phyloP scores from a whole-genome alignment of 2,797 vertebrate genomes.

The Anisognathus igniventris region DNA sequence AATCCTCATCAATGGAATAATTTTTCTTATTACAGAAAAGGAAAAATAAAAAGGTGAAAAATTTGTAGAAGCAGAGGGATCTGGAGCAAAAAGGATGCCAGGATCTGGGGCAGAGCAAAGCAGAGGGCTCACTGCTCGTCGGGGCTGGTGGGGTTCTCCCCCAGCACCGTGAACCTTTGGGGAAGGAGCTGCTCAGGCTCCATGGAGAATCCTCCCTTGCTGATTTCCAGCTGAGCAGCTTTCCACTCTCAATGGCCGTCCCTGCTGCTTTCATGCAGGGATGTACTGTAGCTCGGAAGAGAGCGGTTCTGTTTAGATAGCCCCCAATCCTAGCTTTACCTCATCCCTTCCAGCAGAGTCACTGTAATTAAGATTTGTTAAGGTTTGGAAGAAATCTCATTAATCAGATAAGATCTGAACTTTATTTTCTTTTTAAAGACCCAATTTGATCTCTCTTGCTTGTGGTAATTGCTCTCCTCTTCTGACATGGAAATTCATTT shows the following conservation, averaged over 20 bases:
- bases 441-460: conserved; percentile 67
- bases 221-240: conserved; percentile 65
- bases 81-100: neutral
- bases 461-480: conserved; percentile 66
- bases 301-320: conserved; percentile 61
- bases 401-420: conserved; percentile 68
- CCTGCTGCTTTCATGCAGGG: conserved; percentile 62
- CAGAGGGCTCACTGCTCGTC: rapidly evolving
- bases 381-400: conserved; percentile 66
- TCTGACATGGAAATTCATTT: conserved; percentile 69
- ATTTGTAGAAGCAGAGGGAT: neutral
- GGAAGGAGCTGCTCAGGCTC: conserved; percentile 54
- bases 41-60: neutral
- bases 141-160: neutral
- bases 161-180: neutral
- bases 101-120: neutral
- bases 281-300: conserved; percentile 49
- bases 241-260: conserved; percentile 48
- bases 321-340: conserved; percentile 63
- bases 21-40: neutral
- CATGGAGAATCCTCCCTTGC: conserved; percentile 62
- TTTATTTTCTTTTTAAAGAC: conserved; percentile 69
- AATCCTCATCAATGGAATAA: neutral
- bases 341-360: conserved; percentile 61
- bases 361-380: conserved; percentile 66